These are phyloP conservation scores for Lymantria dispar DNA, from an alignment of 2,888 invertebrate species.

Conservation along the genomic window DNA sequence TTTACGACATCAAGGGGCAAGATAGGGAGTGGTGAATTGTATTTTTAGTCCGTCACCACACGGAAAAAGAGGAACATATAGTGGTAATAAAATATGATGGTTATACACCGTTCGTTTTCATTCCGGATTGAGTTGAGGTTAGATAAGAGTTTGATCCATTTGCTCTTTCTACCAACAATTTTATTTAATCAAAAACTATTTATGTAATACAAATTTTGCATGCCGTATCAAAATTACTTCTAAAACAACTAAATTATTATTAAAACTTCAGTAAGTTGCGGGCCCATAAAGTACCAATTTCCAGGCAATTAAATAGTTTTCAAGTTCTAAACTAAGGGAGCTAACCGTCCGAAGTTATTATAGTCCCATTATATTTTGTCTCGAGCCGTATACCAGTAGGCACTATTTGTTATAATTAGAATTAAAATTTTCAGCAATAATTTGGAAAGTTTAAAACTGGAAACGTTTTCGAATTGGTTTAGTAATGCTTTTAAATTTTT, in stretches of 20 bases:
- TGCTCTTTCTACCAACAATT: no score
- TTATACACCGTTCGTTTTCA: no score
- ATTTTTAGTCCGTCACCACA: no score
- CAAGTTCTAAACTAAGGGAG: conserved; percentile 15
- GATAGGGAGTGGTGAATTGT: no score
- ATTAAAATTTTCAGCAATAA: conserved; percentile 1
- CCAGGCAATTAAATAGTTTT: conserved; percentile 24
- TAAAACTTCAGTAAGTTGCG: conserved; percentile 11
- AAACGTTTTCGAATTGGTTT: neutral
- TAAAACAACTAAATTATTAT: conserved; percentile 9
- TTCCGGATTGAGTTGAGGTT: no score
- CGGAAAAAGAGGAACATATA: no score
- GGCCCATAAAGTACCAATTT: conserved; percentile 19
- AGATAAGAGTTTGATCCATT: no score
- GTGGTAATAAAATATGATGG: no score
- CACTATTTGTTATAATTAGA: neutral
- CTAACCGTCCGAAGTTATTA: conserved; percentile 14
- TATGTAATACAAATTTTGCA: neutral
- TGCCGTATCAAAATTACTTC: conserved; percentile 9
- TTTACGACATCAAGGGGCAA: no score
- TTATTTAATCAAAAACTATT: no score
- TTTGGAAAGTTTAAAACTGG: conserved; percentile 2
- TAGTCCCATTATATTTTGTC: conserved; percentile 10
- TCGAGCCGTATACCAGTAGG: neutral
- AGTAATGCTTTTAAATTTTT: neutral